Evolutionary conservation across 2,797 vertebrate genomes (phyloP), one percentile per base, ranked within the genome.

Genomic region (Pipistrellus pygmaeus): DNA sequence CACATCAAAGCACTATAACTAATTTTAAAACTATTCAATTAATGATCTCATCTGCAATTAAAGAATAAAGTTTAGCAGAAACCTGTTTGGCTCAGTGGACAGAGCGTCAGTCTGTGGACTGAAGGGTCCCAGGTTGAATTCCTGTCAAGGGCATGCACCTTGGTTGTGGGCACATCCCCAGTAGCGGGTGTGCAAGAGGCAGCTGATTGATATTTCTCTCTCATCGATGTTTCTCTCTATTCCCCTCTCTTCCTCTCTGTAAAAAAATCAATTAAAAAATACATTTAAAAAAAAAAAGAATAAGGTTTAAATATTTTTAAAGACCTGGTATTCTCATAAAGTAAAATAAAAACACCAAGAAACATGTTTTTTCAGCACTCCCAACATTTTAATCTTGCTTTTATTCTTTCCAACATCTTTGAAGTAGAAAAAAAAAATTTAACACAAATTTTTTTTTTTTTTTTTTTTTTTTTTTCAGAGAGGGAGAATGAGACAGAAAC

Each of bases 241-340:
- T 11, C 44, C 10, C 11, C 44, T 44, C 44, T 44, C 44, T 44
- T 44, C 10, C 44, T 44, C 10, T 44, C 44, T 11, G 10, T 44
- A 44, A 44, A 44, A 44, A 44, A 44, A 44, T 44, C 44, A 44
- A 44, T 44, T 44, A 2, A 44, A 44, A 44, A 44, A 44, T 44
- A 44, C 10, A 9, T 44, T 44, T 44, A 9, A 9, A 44, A 44
- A 44, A 44, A 44, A 44, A 21, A 77, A 93, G 71, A 68, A 55
- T 38, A 18, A 30, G 23, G 25, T 27, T 71, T 69, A 69, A 85
- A 21, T 88, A 85, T 51, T 90, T 86, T 84, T 44, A 68, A 93
- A 94, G 25, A 53, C 13, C 76, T 72, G 25, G 1, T 85, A 93
- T 48, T 76, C 35, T 91, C 41, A 93, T 32, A 64, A 86, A 87